Conservation (phyloP, 1,140 invertebrate genomes). For the Drosophila hydei region DNA sequence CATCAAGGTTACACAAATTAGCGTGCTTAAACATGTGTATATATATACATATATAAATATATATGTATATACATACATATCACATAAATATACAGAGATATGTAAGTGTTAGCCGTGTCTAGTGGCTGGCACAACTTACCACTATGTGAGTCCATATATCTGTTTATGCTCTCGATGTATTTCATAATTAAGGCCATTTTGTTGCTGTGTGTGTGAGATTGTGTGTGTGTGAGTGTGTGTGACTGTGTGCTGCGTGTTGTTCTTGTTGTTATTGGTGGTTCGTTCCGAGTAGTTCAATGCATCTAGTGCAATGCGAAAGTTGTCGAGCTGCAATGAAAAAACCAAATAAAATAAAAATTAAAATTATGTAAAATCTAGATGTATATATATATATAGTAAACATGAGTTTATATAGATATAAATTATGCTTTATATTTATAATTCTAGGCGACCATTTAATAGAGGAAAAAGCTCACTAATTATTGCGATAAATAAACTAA, state of each 20-base stretch:
- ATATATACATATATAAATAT: neutral
- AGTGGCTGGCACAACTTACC: conserved; percentile 84
- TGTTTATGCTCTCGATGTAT: conserved; percentile 87
- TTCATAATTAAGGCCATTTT: conserved; percentile 87
- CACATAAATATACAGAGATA: conserved; percentile 10
- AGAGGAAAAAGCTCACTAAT: neutral
- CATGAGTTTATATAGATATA: neutral
- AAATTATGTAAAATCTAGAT: conserved; percentile 19
- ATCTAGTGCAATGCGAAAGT: conserved; percentile 36
- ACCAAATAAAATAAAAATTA: conserved; percentile 35
- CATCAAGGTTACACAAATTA: conserved; percentile 78
- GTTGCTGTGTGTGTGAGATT: conserved; percentile 68
- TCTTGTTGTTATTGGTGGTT: conserved; percentile 44
- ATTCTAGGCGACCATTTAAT: neutral
- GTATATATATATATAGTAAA: neutral
- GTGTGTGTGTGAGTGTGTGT: conserved; percentile 39
- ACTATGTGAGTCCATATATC: conserved; percentile 87
- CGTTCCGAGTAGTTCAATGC: conserved; percentile 38
- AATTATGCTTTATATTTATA: conserved; percentile 4
- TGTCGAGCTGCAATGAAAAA: conserved; percentile 56
- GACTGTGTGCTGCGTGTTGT: conserved; percentile 38
- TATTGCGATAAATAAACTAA: conserved; percentile 14
- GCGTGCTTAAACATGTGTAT: conserved; percentile 21
- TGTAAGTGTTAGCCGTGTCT: neutral
- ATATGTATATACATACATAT: neutral